These are phyloP conservation scores for Agrenia bidenticulata DNA, from an alignment of 2,888 invertebrate species.

Conservation along the genomic window DNA sequence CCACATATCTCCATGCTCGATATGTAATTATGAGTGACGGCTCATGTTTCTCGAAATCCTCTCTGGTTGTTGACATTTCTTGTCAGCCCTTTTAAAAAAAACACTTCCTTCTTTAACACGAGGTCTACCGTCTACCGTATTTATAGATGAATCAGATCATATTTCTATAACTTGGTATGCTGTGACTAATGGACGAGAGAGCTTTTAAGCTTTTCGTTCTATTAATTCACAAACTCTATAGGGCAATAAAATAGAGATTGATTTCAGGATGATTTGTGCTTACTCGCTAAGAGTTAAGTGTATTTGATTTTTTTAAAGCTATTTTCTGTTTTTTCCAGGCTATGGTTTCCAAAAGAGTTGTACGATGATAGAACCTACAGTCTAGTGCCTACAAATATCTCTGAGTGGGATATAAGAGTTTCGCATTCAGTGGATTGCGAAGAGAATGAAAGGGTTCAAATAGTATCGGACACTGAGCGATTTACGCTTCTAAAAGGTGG, in stretches of 20 bases:
- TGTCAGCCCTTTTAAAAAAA: conserved; percentile 9
- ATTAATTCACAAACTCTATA: no score
- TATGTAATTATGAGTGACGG: conserved; percentile 18
- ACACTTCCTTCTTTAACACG: no score
- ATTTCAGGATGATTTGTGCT: not conserved
- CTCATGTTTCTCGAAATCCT: conserved; percentile 10
- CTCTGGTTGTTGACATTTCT: conserved; percentile 13
- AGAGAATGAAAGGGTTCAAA: conserved; percentile 37
- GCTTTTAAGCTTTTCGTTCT: no score
- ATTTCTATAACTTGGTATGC: no score
- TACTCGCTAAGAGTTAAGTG: not conserved
- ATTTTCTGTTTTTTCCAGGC: conserved; percentile 28
- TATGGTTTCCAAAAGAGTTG: conserved; percentile 47
- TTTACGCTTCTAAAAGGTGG: conserved; percentile 47
- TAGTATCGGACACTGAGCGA: conserved; percentile 41
- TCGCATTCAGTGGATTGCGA: conserved; percentile 40
- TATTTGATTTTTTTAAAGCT: not conserved
- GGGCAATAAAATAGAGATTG: no score
- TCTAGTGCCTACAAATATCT: conserved; percentile 33
- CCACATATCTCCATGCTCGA: not conserved
- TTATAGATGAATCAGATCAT: no score
- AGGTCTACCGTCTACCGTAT: no score
- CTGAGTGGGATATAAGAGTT: conserved; percentile 44
- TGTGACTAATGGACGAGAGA: no score
- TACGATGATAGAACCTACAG: conserved; percentile 35